Base-by-base conservation (phyloP, 37 sponge, comb jelly and placozoan species). In the Chondrosia reniformis region DNA sequence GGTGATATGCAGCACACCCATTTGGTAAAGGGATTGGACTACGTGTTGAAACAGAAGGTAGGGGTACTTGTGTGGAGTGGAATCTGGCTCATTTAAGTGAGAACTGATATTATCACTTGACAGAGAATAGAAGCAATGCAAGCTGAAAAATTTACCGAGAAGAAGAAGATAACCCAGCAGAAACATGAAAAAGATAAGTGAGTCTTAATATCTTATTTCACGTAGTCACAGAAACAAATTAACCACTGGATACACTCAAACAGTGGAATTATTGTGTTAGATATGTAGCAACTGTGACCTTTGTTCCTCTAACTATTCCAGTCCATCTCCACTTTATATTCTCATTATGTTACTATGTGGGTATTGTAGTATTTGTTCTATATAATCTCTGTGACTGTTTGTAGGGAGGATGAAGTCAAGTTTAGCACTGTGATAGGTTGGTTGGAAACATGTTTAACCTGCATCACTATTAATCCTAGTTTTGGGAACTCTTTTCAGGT, bases 1-100 rank as follows among this genome's bases (percentile, higher is more conserved):
- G 99, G 99, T 43, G 99, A 98, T 79, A 90, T 98, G 94, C 87
- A 95, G 56, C 99, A 98, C 46, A 98, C 99, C 25, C 99, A 98
- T 76, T 76, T 98, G 74, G 99, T 98, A 85, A 98, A 98, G 73
- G 99, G 99, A 1, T 80, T 98, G 74, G 99, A 98, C 45, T 98
- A 87, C 83, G 94, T 92, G 0, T 86, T 98, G 15, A 85, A 95
- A 64, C 93, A 98, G 59, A 99, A 99, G 88, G 97, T 99, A 32
- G 21, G 57, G n/a, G 67, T 36, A 54, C 76, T 2, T 61, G 28
- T 67, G 41, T 63, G 28, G 12, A 24, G 65, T 24, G 15, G 15
- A 49, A 19, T 49, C 15, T 49, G 52, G 15, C 10, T 15, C 52
- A 49, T 49, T 15, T 49, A 19, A 19, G 15, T 19, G 52, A 49